Evolutionary conservation across 2,797 vertebrate genomes (phyloP).

Genomic region (Chaetophractus vellerosus): DNA sequence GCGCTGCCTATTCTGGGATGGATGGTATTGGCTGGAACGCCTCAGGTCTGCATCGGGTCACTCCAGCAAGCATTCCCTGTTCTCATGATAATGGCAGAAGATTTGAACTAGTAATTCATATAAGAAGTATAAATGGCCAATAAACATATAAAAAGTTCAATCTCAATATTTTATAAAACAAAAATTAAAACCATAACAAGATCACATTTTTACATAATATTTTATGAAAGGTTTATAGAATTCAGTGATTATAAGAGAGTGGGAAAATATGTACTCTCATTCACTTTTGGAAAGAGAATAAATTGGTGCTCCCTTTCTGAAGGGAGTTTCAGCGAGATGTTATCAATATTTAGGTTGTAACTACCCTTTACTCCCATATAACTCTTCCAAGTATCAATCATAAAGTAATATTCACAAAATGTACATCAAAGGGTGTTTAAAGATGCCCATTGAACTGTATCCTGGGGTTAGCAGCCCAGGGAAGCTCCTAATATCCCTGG

Average conservation of each 20-base stretch:
- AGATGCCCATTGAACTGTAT: neutral
- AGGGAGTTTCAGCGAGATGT: neutral
- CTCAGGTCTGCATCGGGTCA: neutral
- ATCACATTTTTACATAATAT: neutral
- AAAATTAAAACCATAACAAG: neutral
- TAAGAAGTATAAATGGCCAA: neutral
- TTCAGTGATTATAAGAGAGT: neutral
- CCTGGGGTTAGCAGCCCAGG: neutral
- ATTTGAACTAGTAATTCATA: neutral
- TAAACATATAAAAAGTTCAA: neutral
- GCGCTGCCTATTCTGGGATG: neutral
- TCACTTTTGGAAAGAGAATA: slow-evolving; percentile 12
- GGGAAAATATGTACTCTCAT: neutral
- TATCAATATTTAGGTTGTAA: slow-evolving; percentile 19
- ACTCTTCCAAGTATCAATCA: neutral
- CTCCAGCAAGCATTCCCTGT: neutral
- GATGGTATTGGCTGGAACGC: neutral
- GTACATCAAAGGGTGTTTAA: neutral
- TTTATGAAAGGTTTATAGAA: neutral
- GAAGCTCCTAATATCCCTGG: neutral
- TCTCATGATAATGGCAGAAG: neutral
- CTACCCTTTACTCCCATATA: neutral
- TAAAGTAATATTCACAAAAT: neutral
- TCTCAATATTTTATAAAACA: neutral
- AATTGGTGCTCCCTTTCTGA: neutral